Base-by-base conservation (phyloP, 2,113 vertebrate genomes). In the Bubo bubo region DNA sequence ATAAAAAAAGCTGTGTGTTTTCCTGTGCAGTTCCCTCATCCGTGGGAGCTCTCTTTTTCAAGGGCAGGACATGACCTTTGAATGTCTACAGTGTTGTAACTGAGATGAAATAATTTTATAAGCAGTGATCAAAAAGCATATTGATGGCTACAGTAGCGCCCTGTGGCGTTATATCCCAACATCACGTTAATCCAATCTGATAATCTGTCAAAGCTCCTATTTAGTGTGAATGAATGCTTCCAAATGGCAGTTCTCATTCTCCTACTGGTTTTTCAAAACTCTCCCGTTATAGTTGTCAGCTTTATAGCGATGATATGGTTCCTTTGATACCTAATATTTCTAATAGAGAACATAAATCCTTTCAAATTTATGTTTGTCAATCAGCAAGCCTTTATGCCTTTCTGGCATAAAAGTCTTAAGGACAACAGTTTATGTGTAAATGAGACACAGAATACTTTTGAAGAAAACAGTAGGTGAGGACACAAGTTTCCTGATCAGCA, bases 51-150 rank as follows among this genome's bases (percentile, higher is more conserved):
- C 41, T 47, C 23, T 52, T 70, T 82, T 47, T 64, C 63, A 75
- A 84, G 91, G 73, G 64, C 80, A 87, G 88, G 95, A 87, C 84
- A 56, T 87, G 94, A 95, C 92, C 91, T 92, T 71, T 81, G 87
- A 63, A 62, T 63, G 64, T 52, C 63, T 28, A 2, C 26, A 26
- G 47, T 55, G 4, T 18, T 81, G 79, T 67, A 75, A 58, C 19
- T 5, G 70, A 81, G 58, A 53, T 55, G 24, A 83, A 95, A 92
- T 92, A 3, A 21, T 84, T 95, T 92, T 23, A 75, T 84, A 86
- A 94, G 79, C 58, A 9, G 56, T 2, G 76, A 75, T 95, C 79
- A 75, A 77, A 93, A 84, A 92, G 56, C 15, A 0, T 16, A 81
- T 86, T 62, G 43, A 74, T 94, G 82, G 82, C 43, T 73, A 21